Evolutionary conservation across 2,797 vertebrate genomes (phyloP).

Genomic region (Tangara arthus): DNA sequence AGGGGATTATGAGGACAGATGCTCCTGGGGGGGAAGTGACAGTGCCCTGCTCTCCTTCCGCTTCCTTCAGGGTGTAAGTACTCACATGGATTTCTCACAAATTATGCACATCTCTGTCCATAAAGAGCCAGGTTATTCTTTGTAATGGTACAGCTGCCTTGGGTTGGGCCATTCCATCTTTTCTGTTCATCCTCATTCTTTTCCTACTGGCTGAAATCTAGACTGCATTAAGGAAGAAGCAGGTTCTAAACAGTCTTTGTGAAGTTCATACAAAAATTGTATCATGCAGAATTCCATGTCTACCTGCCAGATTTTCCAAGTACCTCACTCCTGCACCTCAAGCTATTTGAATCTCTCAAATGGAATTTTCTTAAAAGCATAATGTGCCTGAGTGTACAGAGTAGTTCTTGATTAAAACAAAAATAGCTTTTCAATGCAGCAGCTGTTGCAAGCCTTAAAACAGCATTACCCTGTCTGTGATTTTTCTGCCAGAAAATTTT

Average conservation of each 20-base stretch:
- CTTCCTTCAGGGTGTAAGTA: slow-evolving; percentile 84
- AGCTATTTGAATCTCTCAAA: background rate
- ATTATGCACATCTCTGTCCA: background rate
- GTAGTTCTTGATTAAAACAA: slow-evolving; percentile 16
- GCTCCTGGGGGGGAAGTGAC: slow-evolving; percentile 60
- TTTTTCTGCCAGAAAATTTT: slow-evolving; percentile 56
- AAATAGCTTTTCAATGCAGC: slow-evolving; percentile 33
- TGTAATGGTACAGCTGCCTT: background rate
- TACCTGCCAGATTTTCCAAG: background rate
- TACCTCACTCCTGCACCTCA: background rate
- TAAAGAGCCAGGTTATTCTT: background rate
- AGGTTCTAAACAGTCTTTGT: background rate
- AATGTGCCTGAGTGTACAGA: background rate
- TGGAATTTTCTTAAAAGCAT: background rate
- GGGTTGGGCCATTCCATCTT: background rate
- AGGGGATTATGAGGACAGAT: slow-evolving; percentile 79
- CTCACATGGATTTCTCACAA: background rate
- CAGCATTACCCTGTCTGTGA: slow-evolving; percentile 7
- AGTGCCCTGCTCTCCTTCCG: slow-evolving; percentile 78
- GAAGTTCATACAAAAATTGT: background rate
- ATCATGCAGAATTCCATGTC: background rate
- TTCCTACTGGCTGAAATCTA: background rate
- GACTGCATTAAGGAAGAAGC: background rate
- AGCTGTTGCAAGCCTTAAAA: slow-evolving; percentile 44
- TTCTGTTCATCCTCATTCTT: background rate